These are phyloP conservation scores for Brachyistius frenatus DNA, from an alignment of 2,113 vertebrate genomes.

Conservation along the genomic window DNA sequence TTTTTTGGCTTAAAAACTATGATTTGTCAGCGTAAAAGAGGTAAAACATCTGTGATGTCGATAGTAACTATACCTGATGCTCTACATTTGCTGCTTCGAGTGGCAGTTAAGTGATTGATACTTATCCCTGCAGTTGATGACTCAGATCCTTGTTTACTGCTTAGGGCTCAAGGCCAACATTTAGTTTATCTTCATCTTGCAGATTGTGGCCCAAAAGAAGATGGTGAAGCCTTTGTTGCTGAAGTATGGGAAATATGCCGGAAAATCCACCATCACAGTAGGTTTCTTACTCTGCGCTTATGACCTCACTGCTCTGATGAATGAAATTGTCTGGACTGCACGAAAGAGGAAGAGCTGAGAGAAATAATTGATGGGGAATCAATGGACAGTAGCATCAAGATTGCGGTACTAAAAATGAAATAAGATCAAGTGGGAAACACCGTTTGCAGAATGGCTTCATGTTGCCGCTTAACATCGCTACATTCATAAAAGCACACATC, in stretches of 20 bases:
- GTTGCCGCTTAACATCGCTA: neutral
- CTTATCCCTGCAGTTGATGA: conserved; percentile 34
- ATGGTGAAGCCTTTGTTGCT: conserved; percentile 91
- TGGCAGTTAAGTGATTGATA: conserved; percentile 16
- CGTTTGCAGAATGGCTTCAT: too few relatives aligned
- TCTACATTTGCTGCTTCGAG: neutral
- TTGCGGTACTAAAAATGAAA: neutral
- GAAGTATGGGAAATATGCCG: conserved; percentile 92
- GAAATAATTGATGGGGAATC: conserved; percentile 19
- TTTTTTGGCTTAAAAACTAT: neutral
- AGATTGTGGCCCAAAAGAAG: conserved; percentile 97
- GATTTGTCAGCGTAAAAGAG: conserved; percentile 8
- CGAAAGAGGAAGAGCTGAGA: neutral
- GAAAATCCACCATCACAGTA: conserved; percentile 96
- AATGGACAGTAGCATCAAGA: neutral
- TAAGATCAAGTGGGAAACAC: too few relatives aligned
- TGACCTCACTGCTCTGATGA: conserved; percentile 13
- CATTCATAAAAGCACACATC: neutral
- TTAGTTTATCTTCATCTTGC: conserved; percentile 59
- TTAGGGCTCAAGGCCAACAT: conserved; percentile 25
- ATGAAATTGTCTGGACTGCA: conserved; percentile 9
- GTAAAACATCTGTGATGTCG: neutral
- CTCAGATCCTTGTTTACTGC: conserved; percentile 33
- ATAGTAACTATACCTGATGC: neutral
- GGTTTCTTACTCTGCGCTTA: conserved; percentile 44